These are phyloP conservation scores for Verasper variegatus DNA, from an alignment of 2,113 vertebrate genomes.

Conservation along the genomic window DNA sequence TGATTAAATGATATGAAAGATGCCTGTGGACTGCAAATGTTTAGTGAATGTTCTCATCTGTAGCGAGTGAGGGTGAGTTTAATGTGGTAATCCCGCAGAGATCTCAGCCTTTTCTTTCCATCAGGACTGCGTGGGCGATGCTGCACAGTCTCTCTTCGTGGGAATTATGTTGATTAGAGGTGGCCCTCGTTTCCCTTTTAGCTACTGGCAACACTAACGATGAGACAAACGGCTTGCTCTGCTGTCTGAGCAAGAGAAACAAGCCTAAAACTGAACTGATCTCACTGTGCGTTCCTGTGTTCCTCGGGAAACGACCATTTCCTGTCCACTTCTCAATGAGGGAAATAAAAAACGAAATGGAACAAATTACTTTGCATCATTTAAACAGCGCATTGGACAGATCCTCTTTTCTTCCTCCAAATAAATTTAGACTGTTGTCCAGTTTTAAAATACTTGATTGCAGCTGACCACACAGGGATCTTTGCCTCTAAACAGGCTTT, in stretches of 20 bases:
- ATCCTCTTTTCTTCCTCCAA: too few species aligned
- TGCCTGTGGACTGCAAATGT: conserved; percentile 41
- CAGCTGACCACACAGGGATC: too few species aligned
- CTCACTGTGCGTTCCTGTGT: neutral
- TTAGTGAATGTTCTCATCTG: conserved; percentile 47
- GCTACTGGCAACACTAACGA: conserved; percentile 16
- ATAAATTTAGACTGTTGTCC: too few species aligned
- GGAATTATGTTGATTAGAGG: conserved; percentile 8
- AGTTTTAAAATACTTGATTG: too few species aligned
- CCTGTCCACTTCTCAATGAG: too few species aligned
- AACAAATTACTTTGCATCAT: too few species aligned
- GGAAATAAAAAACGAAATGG: too few species aligned
- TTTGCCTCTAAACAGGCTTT: too few species aligned
- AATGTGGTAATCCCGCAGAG: conserved; percentile 51
- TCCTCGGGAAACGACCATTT: too few species aligned
- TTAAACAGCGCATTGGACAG: too few species aligned
- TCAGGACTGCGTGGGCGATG: conserved; percentile 38
- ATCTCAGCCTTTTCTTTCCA: conserved; percentile 44
- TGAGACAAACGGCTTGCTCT: conserved; percentile 9
- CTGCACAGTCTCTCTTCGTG: conserved; percentile 2
- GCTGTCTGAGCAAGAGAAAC: neutral
- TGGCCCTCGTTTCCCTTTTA: conserved; percentile 20
- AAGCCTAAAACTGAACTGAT: neutral
- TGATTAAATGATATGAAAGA: conserved; percentile 65
- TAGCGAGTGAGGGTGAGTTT: conserved; percentile 47